Evolutionary conservation across 1,140 invertebrate genomes (phyloP), one percentile per base, ranked within the genome.

Genomic region (Batillaria attramentaria): DNA sequence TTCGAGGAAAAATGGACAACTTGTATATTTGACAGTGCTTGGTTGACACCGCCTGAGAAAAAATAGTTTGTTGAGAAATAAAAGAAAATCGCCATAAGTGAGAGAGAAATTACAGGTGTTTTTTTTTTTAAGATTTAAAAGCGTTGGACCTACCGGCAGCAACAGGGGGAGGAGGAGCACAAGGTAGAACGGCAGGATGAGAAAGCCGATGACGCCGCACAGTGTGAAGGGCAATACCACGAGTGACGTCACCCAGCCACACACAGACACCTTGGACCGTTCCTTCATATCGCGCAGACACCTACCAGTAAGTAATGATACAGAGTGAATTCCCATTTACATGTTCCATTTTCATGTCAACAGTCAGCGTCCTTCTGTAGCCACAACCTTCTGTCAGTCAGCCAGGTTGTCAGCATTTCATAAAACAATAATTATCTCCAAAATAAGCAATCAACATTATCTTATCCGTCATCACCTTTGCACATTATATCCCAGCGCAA

Each of bases 211-310:
- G 13, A 86, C 50, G 28, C 85, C 85, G 60, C 77, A 83, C 1
- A 57, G 33, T 1, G 46, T 60, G 68, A 75, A 80, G 6, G 79
- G 79, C 37, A 70, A 33, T 13, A 76, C 65, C 2, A 77, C n/a
- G 42, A 80, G 33, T 20, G 68, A n/a, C 13, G 54, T 62, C 8
- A 72, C 37, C 79, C 79, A 80, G 3, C 41, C 28, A n/a, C 66
- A 35, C 65, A 80, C 60, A 24, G 68, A 18, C 8, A 72, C n/a
- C 50, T 74, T 80, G 3, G 83, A 87, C 28, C 73, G 76, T 35
- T 86, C 81, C 10, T 79, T 78, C 84, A 85, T 87, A 57, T 86
- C 85, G 31, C 84, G 72, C 4, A 87, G 72, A 57, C 82, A 85
- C 50, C 84, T 80, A 43, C 76, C 66, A 16, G 33, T 5, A 62